Percentiles rank a stretch among this genome's conserved stretches.
These are phyloP conservation scores for Drosophila nigromelanica DNA, from an alignment of 1,140 invertebrate species.

Conservation along the genomic window DNA sequence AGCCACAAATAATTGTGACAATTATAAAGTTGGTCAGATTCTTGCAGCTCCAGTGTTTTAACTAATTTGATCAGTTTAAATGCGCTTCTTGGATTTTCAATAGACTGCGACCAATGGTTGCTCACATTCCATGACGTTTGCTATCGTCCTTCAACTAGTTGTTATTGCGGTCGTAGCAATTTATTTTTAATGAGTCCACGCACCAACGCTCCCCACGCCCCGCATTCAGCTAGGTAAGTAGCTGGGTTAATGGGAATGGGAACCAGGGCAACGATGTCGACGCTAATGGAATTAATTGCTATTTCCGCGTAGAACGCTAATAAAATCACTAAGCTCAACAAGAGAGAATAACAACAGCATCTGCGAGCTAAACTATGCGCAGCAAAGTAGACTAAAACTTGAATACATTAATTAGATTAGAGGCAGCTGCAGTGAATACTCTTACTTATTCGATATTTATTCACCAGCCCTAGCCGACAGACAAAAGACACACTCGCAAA, in stretches of 20 bases:
- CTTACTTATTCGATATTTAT: constrained; percentile 21
- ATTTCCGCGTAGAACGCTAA: constrained; percentile 70
- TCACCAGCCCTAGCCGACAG: constrained; percentile 3
- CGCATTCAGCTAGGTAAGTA: neutral
- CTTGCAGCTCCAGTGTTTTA: constrained; percentile 47
- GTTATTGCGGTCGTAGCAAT: constrained; percentile 19
- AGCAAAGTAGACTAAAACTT: constrained; percentile 71
- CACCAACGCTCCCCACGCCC: too few species aligned
- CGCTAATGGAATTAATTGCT: constrained; percentile 75
- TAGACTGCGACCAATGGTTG: neutral
- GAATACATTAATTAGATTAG: constrained; percentile 71
- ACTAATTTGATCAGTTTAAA: constrained; percentile 58
- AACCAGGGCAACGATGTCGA: constrained; percentile 39
- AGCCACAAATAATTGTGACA: constrained; percentile 64
- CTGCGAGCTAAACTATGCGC: constrained; percentile 29
- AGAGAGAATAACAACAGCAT: constrained; percentile 28
- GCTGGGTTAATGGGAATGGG: neutral
- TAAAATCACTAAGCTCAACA: constrained; percentile 60
- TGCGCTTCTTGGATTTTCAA: constrained; percentile 5
- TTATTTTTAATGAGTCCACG: constrained; percentile 17
- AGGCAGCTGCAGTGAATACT: constrained; percentile 11
- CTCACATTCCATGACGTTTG: constrained; percentile 2
- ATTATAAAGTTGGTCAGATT: constrained; percentile 72
- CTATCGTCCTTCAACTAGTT: neutral
- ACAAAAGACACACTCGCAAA: constrained; percentile 2